phyloP scores from a whole-genome alignment of 2,888 invertebrate species.

The Cyclophora albipunctata region DNA sequence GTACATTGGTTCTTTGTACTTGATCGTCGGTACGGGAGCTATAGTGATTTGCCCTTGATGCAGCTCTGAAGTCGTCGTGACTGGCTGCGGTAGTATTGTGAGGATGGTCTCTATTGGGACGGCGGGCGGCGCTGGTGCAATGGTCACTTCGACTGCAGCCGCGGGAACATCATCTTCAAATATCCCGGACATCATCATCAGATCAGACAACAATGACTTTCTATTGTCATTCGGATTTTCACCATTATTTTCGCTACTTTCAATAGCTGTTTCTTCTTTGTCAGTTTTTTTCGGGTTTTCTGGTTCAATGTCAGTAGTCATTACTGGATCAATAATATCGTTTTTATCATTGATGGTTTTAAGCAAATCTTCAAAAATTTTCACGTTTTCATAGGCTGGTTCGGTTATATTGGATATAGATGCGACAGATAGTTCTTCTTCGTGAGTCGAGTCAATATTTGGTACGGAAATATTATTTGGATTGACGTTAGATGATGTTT shows the following conservation, averaged over 20 bases:
- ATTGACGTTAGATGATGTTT: too few relatives aligned
- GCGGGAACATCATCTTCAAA: slow-evolving; percentile 43
- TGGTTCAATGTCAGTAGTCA: too few relatives aligned
- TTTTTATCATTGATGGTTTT: background rate
- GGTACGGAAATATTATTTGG: too few relatives aligned
- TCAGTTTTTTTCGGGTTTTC: too few relatives aligned
- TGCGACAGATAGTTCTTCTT: too few relatives aligned
- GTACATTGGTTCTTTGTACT: background rate
- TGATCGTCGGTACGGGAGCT: background rate
- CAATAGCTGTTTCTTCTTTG: background rate
- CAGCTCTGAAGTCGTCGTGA: too few relatives aligned
- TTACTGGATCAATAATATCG: background rate
- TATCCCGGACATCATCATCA: slow-evolving; percentile 70
- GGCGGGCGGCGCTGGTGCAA: slow-evolving; percentile 1
- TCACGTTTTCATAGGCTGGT: too few relatives aligned
- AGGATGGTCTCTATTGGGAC: background rate
- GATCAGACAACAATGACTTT: slow-evolving; percentile 57
- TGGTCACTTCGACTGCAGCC: slow-evolving; percentile 3
- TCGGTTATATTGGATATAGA: too few relatives aligned
- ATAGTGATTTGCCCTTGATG: background rate
- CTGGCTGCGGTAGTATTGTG: too few relatives aligned
- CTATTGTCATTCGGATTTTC: slow-evolving; percentile 16
- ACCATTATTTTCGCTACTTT: background rate
- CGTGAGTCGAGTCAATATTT: too few relatives aligned
- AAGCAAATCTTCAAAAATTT: too few relatives aligned